These are phyloP conservation scores for Nesometra sesokonis DNA, from an alignment of 35 echinoderm and acorn worm species.

Conservation along the genomic window DNA sequence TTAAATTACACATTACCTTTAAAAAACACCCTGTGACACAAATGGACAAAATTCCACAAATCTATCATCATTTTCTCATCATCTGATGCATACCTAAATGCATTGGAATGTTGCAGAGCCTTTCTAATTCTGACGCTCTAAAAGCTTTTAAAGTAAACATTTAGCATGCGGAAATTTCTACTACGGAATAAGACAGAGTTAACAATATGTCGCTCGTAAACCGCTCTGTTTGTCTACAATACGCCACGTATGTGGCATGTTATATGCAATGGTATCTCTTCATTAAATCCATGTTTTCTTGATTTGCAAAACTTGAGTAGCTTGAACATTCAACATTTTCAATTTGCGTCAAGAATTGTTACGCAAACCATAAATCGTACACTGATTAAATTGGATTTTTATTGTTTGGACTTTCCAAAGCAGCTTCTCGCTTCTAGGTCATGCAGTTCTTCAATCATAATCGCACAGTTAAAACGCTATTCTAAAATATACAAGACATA, in stretches of 20 bases:
- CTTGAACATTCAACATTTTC: not conserved
- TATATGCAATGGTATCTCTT: no score
- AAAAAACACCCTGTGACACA: not conserved
- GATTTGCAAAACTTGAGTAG: no score
- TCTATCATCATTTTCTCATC: not conserved
- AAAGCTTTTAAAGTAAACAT: no score
- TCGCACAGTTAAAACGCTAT: not conserved
- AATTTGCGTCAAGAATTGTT: not conserved
- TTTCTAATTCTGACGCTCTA: no score
- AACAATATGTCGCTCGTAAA: no score
- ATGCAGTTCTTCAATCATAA: not conserved
- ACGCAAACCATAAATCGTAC: not conserved
- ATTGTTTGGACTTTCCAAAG: not conserved
- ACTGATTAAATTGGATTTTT: not conserved
- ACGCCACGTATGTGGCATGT: no score
- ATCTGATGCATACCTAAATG: not conserved
- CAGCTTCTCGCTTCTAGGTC: not conserved
- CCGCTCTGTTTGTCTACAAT: no score
- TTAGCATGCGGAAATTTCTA: no score
- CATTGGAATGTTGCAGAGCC: not conserved
- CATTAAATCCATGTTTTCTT: no score
- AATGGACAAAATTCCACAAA: not conserved
- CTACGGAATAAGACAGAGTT: no score
- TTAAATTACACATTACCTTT: not conserved
- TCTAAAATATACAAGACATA: not conserved